These are phyloP conservation scores for Morpho helenor DNA, from an alignment of 2,888 invertebrate genomes.

Conservation along the genomic window DNA sequence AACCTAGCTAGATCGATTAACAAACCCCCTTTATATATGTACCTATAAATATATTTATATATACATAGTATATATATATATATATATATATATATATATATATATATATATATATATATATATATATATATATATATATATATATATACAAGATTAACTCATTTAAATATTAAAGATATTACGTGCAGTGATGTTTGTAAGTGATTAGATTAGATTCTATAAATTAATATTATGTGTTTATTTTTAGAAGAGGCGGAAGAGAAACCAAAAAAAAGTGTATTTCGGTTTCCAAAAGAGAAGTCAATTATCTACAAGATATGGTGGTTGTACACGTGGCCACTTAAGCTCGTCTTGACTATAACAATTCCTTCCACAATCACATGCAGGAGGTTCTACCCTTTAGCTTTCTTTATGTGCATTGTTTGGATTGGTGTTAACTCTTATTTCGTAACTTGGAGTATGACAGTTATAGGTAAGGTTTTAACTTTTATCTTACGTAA, in stretches of 20 bases:
- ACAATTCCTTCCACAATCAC: slow-evolving; percentile 86
- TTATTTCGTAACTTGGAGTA: slow-evolving; percentile 95
- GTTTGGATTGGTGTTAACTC: slow-evolving; percentile 92
- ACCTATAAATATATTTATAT: no score
- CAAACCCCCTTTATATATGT: no score
- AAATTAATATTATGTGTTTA: not conserved
- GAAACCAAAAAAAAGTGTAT: slow-evolving; percentile 56
- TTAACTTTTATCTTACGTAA: not conserved
- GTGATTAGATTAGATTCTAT: no score
- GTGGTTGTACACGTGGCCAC: slow-evolving; percentile 87
- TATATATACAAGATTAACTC: no score
- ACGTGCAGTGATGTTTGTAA: no score
- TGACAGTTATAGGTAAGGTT: slow-evolving; percentile 86
- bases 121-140: no score
- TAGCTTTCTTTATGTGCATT: slow-evolving; percentile 92
- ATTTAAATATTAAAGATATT: no score
- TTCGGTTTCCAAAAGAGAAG: slow-evolving; percentile 59
- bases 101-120: no score
- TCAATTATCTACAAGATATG: slow-evolving; percentile 61
- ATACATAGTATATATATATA: no score
- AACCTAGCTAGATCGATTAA: no score
- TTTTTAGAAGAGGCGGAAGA: slow-evolving; percentile 26
- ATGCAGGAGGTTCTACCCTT: slow-evolving; percentile 82
- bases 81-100: no score
- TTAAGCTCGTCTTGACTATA: slow-evolving; percentile 81